Evolutionary conservation across 2,888 invertebrate genomes (phyloP), one percentile per base, ranked within the genome.

Genomic region (Dendrolimus houi): DNA sequence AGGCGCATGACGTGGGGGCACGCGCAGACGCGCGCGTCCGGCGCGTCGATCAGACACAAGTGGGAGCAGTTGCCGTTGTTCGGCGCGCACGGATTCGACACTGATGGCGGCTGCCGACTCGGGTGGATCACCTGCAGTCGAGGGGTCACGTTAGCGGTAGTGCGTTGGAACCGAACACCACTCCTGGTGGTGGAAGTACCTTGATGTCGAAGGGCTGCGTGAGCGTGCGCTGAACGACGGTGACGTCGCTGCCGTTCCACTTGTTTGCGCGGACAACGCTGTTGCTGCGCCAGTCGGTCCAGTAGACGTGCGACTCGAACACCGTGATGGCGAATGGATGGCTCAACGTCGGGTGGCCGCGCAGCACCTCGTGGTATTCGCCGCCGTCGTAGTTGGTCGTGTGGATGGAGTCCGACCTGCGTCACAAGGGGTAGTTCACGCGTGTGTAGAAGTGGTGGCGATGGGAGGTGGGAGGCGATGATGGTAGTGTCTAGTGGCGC

Each of bases 251-350:
- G 60, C 95, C 79, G 80, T 95, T 95, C 94, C 96, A 97, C 86
- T 98, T 98, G 87, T 96, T 96, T 42, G 97, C 97, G 72, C 95
- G 91, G 67, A 96, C 94, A 3, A 98, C 95, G 62, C 96, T 94
- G 79, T 96, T 96, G 58, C 94, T 94, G 64, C 96, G 92, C 98
- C 98, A 98, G 87, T 98, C 98, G 0, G 97, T 97, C 97, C 97
- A 98, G 87, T 96, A 98, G 10, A 98, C 94, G 81, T 95, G 94
- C 74, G 95, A 94, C 77, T 96, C 97, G 87, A 95, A 97, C 59
- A 97, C 91, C 0, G 96, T 93, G 63, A 98, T 94, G 55, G 97
- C 96, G 90, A 98, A 98, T 0, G 98, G 97, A 91, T 98, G 98
- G 55, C 96, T 94, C 57, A 96, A 87, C 69, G 94, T 92, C 59